Base-by-base conservation (phyloP, 2,113 vertebrate genomes). In the Actenoides hombroni region DNA sequence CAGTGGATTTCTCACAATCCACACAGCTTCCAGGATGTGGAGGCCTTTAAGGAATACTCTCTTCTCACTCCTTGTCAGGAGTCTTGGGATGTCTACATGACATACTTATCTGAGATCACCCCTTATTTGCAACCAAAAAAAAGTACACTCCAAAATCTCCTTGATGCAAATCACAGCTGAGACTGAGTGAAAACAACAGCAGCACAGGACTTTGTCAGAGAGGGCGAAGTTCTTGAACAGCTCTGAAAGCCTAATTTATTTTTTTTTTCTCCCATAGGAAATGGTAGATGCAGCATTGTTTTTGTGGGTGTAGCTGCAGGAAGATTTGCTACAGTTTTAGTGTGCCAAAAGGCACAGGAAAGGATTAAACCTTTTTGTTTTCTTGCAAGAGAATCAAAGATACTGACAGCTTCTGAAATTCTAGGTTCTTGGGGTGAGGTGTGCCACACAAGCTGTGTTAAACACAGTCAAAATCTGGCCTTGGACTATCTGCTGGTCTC, bases 221-320 rank as follows among this genome's bases (percentile, higher is more conserved):
- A 73, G n/a, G 53, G 74, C 44, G 53, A 92, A 84, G 16, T 65
- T 95, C 80, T 61, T 92, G 13, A 94, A 76, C 51, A 70, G 61
- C 61, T 63, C 53, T 56, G 56, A 76, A 76, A 79, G 19, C 33
- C 46, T 21, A 11, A 3, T 6, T 13, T 2, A 20, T 51, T 33
- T 53, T 73, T 16, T 63, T 61, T 88, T 29, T 3, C 49, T 94
- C 65, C 40, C 64, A 59, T n/a, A 31, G 48, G 83, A 95, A 95
- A 95, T 75, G 73, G 64, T 88, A 94, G 61, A 82, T 92, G 61
- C 83, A 82, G 73, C 80, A 79, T 40, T 88, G 59, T 59, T 92
- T 90, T 92, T 92, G 76, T 67, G 79, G 79, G 64, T 90, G 64
- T 75, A 70, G 51, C 78, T 96, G 40, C 67, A 91, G 64, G 42